Evolutionary conservation across 2,888 invertebrate species (phyloP).

Genomic region (Yponomeuta cagnagella): DNA sequence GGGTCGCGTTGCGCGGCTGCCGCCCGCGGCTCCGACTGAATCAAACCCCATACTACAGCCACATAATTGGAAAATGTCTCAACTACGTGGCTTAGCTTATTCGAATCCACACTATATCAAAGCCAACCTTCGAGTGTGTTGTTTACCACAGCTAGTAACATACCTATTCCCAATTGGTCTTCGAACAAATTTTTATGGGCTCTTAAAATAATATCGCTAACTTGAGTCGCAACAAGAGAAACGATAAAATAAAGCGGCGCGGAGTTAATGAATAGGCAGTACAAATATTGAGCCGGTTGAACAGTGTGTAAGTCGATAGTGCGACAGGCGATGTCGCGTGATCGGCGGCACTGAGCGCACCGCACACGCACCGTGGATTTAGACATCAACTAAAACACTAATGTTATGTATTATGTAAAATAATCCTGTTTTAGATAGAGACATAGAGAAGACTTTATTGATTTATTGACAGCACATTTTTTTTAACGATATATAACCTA

Average conservation of each 20-base stretch:
- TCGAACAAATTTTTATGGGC: conserved; percentile 51
- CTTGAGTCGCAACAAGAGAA: conserved; percentile 44
- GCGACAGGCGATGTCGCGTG: conserved; percentile 67
- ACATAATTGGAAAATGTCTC: conserved; percentile 44
- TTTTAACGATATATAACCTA: too few species aligned
- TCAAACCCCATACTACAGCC: conserved; percentile 34
- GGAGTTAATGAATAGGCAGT: conserved; percentile 64
- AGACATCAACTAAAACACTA: conserved; percentile 53
- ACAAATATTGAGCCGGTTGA: conserved; percentile 70
- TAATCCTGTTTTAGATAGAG: neutral
- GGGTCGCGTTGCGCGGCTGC: conserved; percentile 25
- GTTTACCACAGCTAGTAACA: neutral
- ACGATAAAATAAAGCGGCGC: conserved; percentile 59
- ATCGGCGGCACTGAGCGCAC: conserved; percentile 31
- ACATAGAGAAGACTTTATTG: too few species aligned
- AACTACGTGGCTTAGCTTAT: neutral
- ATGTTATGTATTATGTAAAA: conserved; percentile 16
- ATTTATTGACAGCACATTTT: too few species aligned
- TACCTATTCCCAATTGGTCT: conserved; percentile 31
- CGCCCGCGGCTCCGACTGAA: conserved; percentile 26
- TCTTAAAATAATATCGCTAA: conserved; percentile 35
- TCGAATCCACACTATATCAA: conserved; percentile 12
- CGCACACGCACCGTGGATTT: conserved; percentile 48
- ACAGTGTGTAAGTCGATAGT: conserved; percentile 71
- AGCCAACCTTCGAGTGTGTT: conserved; percentile 11